Base-by-base conservation (phyloP, 2,797 vertebrate genomes). In the Phoebastria nigripes region DNA sequence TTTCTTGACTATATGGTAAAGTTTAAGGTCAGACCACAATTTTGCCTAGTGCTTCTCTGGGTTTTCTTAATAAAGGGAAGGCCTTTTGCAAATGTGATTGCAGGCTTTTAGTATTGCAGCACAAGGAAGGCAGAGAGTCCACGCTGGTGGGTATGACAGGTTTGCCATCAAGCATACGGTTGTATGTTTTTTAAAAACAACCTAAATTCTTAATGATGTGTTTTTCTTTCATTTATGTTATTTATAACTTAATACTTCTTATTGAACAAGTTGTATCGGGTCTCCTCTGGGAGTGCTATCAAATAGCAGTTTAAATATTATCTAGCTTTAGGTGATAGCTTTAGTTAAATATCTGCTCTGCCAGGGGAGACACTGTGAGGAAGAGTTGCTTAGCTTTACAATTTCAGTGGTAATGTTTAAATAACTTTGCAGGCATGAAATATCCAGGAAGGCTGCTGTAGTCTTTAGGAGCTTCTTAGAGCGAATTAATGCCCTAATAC, bases 211-310 rank as follows among this genome's bases (percentile, higher is more conserved):
- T 61, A 56, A 54, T 73, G 35, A 28, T 12, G 16, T 83, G 7
- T 7, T 91, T 81, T 85, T 62, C 41, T 71, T 84, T 37, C 26
- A 7, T 80, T 88, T 55, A 1, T 51, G 19, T 84, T 84, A 15
- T 84, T 90, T 62, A 90, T 95, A 93, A 65, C 18, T 20, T 83
- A 69, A 41, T 56, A 42, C 65, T 96, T 79, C 56, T 51, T 89
- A 92, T 31, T 87, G 93, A 97, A 35, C 71, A 33, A 95, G 92
- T 95, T 94, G 73, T 91, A 89, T 96, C 80, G 33, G 86, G 58
- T 96, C 79, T 96, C 26, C 52, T 71, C 62, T 94, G 93, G 77
- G 92, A 39, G 65, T 56, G 47, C 77, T 94, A 90, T 87, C 88
- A 69, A 84, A 86, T 80, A 90, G 54, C 89, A 25, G 25, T 95